Conservation (phyloP, 2,113 vertebrate genomes). For the Coptodon bakossiorum region DNA sequence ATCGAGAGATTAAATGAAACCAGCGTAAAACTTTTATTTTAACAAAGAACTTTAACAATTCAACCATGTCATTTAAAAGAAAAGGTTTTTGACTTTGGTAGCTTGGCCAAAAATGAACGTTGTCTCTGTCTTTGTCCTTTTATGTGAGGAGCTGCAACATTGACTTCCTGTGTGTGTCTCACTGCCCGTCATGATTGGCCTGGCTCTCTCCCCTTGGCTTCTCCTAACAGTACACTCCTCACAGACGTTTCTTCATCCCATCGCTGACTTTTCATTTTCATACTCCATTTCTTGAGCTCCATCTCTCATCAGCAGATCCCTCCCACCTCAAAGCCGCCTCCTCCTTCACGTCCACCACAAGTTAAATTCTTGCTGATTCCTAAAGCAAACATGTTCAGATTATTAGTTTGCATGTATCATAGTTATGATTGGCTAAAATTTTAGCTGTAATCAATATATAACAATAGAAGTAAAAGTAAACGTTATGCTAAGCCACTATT, state of each 20-base stretch:
- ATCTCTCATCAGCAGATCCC: neutral
- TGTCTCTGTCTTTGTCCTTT: neutral
- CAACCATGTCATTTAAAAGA: neutral
- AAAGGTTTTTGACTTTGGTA: neutral
- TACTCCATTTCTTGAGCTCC: neutral
- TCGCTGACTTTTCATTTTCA: neutral
- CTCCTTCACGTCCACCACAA: neutral
- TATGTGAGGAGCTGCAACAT: neutral
- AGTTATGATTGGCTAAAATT: neutral
- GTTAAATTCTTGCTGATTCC: neutral
- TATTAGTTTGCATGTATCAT: neutral
- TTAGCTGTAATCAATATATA: neutral
- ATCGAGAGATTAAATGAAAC: neutral
- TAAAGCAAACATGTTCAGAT: neutral
- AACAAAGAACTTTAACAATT: neutral
- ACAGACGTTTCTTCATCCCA: neutral
- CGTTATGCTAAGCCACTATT: neutral
- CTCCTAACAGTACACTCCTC: conserved; percentile 19
- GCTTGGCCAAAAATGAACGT: neutral
- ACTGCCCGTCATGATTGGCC: conserved; percentile 59
- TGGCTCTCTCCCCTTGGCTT: conserved; percentile 71
- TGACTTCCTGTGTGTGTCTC: conserved; percentile 14
- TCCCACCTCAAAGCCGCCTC: neutral
- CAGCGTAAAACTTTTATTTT: neutral
- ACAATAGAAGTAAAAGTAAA: neutral